Conservation (phyloP, 2,888 invertebrate genomes). For the Athripsodes cinereus region DNA sequence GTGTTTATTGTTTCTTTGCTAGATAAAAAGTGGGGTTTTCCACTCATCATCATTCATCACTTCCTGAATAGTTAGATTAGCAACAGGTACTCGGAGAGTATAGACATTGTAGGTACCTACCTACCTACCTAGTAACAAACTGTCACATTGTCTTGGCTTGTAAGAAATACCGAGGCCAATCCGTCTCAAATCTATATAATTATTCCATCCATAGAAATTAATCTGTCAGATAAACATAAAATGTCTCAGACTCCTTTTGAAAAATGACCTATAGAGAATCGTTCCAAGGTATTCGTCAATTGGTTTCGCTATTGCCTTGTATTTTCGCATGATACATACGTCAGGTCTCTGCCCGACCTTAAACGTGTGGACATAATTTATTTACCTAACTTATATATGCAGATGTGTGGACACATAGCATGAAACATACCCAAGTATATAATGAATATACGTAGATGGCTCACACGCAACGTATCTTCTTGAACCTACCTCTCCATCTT, state of each 20-base stretch:
- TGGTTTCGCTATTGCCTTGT: conserved; percentile 9
- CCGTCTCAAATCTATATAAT: conserved; percentile 1
- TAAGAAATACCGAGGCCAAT: conserved; percentile 6
- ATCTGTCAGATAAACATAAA: neutral
- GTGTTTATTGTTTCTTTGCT: too few relatives aligned
- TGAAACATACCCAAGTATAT: too few relatives aligned
- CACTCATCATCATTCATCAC: neutral
- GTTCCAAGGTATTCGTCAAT: conserved; percentile 11
- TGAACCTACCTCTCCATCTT: too few relatives aligned
- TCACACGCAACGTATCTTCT: too few relatives aligned
- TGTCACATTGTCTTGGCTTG: conserved; percentile 1
- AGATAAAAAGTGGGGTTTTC: conserved; percentile 4
- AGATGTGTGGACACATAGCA: too few relatives aligned
- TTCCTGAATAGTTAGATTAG: conserved; percentile 8
- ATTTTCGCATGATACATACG: neutral
- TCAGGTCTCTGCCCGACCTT: neutral
- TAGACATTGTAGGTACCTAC: too few relatives aligned
- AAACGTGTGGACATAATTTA: too few relatives aligned
- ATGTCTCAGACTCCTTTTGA: conserved; percentile 1
- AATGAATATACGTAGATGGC: too few relatives aligned
- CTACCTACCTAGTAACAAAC: too few relatives aligned
- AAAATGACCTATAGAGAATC: conserved; percentile 7
- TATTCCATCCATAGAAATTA: conserved; percentile 9
- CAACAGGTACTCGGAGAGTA: too few relatives aligned
- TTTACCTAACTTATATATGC: too few relatives aligned